Base-by-base conservation (phyloP, 2,797 vertebrate genomes). In the Amblyopsis hoosieri region DNA sequence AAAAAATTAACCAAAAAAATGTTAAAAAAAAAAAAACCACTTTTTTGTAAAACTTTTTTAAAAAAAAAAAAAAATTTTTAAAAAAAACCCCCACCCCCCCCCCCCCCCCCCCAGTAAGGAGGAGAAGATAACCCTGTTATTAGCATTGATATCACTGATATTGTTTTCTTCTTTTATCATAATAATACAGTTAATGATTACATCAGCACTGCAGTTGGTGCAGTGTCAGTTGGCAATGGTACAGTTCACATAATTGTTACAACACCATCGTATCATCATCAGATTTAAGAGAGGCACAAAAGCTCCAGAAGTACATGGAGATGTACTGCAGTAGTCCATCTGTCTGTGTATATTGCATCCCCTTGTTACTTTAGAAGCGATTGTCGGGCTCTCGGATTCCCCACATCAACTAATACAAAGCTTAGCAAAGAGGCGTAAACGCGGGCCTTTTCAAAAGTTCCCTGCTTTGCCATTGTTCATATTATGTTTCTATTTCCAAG, bases 91-190 rank as follows among this genome's bases (percentile, higher is more conserved):
- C 63, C 1, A n/a, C n/a, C 17, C 2, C 64, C 72, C 74, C 62
- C 76, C 71, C 74, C 69, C 79, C 79, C 58, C 74, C 69, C 79
- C 81, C 56, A 67, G 69, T 74, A 57, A 57, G 57, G 76, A 86
- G 84, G 85, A 91, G 85, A 57, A 64, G 70, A 85, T 84, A 92
- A 94, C 92, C 92, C 93, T 94, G 92, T 93, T 89, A 85, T 93
- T 87, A 89, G 90, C 84, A 87, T 85, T 78, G 71, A 89, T 84
- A 83, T 87, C 85, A 85, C 81, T 85, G 86, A 83, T 89, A 85
- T 87, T 82, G 76, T 79, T 87, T 87, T 63, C 68, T 81, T 87
- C 85, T 87, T 73, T 90, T 88, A 67, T 90, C 84, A 89, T 90
- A 83, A 76, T 90, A 83, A 87, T 86, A 91, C 87, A 86, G 84